Evolutionary conservation across 2,797 vertebrate genomes (phyloP), one percentile per base, ranked within the genome.

Genomic region (Cynodonichthys magdalenae): DNA sequence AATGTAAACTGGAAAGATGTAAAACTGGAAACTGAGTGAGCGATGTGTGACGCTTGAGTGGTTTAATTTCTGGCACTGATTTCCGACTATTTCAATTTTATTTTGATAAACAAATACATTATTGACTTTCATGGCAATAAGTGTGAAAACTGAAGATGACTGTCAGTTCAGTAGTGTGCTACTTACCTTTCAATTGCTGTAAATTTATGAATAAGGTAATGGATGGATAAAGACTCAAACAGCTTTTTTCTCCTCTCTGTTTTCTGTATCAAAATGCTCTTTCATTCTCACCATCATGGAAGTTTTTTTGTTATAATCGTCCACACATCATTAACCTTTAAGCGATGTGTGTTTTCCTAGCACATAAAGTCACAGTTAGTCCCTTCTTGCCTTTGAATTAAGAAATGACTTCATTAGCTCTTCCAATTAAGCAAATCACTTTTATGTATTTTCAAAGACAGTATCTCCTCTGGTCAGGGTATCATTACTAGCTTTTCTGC

Each of bases 371-470:
- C 60, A 47, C 72, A 24, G 59, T 53, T 75, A 68, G 57, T 63
- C 4, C 47, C 47, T 50, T 47, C 48, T 19, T 18, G 15, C 54
- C 77, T 70, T 64, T 83, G 78, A 72, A 71, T 79, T 80, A 77
- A 79, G 75, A 77, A 81, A 79, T 63, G 45, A 74, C 71, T 70
- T 59, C 78, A 72, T 82, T 79, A 80, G 53, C 61, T 82, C 82
- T 78, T 69, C 67, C 74, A 59, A 69, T 87, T 76, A 71, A 41
- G 66, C 19, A 10, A 70, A 75, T 77, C 59, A 55, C 64, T 73
- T 79, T 79, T 62, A 66, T 78, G 64, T 66, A 69, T 75, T 81
- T 86, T 77, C 66, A 84, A 72, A 77, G 74, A 55, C 69, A 73
- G 79, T 74, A 74, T 69, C 59, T 72, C 60, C 36, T 34, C 36